These are phyloP conservation scores for Crotalus helleri DNA, from an alignment of 2,113 vertebrate species.

Conservation along the genomic window DNA sequence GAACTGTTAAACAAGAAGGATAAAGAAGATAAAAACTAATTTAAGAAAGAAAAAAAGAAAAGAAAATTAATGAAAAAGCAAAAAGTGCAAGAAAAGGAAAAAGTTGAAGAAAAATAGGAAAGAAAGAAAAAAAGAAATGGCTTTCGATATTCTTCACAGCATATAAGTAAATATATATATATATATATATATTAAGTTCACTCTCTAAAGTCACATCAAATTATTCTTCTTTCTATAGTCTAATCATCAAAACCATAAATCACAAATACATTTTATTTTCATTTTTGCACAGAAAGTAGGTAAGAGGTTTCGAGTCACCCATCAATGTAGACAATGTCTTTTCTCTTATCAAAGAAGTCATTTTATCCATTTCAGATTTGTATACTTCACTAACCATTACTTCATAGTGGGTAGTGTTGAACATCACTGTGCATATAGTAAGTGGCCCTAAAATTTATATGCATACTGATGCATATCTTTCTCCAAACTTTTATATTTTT, in stretches of 20 bases:
- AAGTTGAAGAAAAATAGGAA: too few relatives aligned
- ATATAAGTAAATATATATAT: background rate
- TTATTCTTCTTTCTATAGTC: background rate
- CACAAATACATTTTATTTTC: background rate
- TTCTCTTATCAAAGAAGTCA: background rate
- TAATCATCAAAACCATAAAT: background rate
- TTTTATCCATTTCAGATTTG: background rate
- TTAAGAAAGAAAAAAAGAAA: too few relatives aligned
- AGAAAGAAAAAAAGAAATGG: too few relatives aligned
- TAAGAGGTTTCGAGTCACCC: background rate
- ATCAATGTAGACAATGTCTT: background rate
- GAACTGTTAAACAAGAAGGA: too few relatives aligned
- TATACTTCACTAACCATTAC: too few relatives aligned
- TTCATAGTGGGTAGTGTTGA: too few relatives aligned
- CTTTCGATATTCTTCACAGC: background rate
- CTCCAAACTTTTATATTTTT: background rate
- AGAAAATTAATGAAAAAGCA: too few relatives aligned
- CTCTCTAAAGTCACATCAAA: background rate
- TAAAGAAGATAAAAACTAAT: too few relatives aligned
- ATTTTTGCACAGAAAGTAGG: background rate
- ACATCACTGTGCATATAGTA: background rate
- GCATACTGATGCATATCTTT: background rate
- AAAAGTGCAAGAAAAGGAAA: too few relatives aligned
- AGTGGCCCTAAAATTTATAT: background rate
- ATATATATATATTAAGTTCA: background rate